Conservation (phyloP, 2,797 vertebrate species). For the Chloroceryle inda region DNA sequence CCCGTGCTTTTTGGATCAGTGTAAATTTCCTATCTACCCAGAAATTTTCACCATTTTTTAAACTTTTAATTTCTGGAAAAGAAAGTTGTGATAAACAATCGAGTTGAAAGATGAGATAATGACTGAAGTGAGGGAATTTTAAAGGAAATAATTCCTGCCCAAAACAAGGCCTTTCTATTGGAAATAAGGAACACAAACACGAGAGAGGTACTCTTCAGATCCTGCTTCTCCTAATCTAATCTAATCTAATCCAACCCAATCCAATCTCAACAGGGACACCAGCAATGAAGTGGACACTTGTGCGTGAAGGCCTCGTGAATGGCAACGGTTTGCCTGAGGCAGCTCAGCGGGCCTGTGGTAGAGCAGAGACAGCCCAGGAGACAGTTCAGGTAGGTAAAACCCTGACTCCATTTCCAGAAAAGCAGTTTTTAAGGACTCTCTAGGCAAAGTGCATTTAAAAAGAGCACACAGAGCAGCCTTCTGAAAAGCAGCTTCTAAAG, state of each 20-base stretch:
- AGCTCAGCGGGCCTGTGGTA: fast-evolving
- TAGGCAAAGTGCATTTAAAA: neutral
- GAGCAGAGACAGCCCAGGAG: neutral
- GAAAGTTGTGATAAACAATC: neutral
- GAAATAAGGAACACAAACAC: neutral
- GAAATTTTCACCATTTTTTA: neutral
- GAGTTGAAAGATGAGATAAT: neutral
- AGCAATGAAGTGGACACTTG: neutral
- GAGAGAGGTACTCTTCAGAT: neutral
- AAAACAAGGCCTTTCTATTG: neutral
- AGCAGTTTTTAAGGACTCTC: neutral
- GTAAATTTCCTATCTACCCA: neutral
- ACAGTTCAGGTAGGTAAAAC: neutral
- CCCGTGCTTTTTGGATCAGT: neutral
- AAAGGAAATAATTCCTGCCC: neutral
- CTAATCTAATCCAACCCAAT: neutral
- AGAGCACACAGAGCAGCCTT: fast-evolving
- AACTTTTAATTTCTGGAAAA: neutral
- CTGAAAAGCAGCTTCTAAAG: neutral
- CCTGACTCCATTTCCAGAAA: neutral
- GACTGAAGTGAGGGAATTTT: neutral
- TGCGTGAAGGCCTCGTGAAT: fast-evolving
- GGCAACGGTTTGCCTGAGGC: neutral
- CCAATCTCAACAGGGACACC: neutral
- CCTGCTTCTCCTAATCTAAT: neutral